Evolutionary conservation across 2,797 vertebrate species (phyloP).

Genomic region (Propithecus deckenii): DNA sequence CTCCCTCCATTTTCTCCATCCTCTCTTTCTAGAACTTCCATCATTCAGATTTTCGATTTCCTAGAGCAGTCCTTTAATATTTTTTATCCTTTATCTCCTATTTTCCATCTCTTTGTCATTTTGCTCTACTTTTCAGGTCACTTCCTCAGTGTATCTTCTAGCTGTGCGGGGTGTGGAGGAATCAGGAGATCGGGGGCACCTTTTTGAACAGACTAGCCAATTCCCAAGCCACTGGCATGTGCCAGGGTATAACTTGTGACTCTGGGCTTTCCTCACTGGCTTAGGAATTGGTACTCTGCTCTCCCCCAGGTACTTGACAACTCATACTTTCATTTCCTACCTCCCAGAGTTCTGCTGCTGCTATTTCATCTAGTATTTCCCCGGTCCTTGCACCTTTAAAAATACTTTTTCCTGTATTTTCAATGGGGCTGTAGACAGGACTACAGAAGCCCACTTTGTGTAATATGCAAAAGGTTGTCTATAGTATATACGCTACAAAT

Average conservation of each 20-base stretch:
- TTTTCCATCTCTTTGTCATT: background rate
- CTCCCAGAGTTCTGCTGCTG: background rate
- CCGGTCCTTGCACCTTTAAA: background rate
- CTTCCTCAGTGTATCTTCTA: background rate
- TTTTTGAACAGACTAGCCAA: background rate
- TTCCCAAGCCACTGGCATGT: background rate
- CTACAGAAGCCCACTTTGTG: background rate
- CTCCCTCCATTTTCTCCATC: background rate
- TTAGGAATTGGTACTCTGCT: background rate
- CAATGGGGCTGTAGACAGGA: background rate
- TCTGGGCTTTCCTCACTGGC: background rate
- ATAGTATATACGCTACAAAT: background rate
- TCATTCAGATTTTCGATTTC: background rate
- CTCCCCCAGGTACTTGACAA: background rate
- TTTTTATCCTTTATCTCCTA: background rate
- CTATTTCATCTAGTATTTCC: background rate
- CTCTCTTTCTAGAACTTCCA: background rate
- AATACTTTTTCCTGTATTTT: background rate
- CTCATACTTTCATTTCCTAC: background rate
- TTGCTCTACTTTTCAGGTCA: background rate
- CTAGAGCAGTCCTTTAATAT: background rate
- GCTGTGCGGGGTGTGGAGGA: fast-evolving
- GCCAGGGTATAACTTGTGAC: background rate
- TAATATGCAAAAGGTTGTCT: too few species aligned
- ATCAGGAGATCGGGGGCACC: background rate